Evolutionary conservation across 2,888 invertebrate species (phyloP).

Genomic region (Petrophora chlorosata): DNA sequence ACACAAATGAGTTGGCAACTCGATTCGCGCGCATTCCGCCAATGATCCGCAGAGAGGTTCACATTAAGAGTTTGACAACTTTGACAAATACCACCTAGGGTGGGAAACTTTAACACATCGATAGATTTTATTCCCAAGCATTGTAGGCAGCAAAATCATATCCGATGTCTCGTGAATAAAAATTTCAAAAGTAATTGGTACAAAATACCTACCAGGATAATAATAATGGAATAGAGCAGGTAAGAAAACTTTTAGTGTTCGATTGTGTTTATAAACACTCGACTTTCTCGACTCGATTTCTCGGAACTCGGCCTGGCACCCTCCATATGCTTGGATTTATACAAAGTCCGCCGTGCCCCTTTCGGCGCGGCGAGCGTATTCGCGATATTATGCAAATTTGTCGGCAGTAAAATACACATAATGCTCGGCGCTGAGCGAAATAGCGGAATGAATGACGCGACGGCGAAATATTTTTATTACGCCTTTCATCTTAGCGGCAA

Average conservation of each 20-base stretch:
- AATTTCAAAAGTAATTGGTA: too few species aligned
- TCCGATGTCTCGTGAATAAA: too few species aligned
- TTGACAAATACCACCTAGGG: conserved; percentile 28
- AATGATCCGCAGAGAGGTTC: conserved; percentile 34
- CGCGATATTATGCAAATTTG: conserved; percentile 41
- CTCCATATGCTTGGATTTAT: too few species aligned
- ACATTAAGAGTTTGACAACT: conserved; percentile 32
- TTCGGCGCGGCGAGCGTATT: conserved; percentile 25
- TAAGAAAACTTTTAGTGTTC: too few species aligned
- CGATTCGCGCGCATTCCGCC: conserved; percentile 38
- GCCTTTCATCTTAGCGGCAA: conserved; percentile 8
- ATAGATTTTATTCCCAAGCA: too few species aligned
- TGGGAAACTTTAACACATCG: too few species aligned
- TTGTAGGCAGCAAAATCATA: too few species aligned
- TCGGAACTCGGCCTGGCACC: too few species aligned
- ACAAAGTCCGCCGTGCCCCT: conserved; percentile 6
- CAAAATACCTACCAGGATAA: too few species aligned
- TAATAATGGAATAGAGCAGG: too few species aligned
- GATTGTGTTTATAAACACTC: too few species aligned
- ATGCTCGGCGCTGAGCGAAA: conserved; percentile 26
- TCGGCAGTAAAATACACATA: conserved; percentile 35
- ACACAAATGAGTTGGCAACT: conserved; percentile 38
- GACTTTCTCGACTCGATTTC: too few species aligned
- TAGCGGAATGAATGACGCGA: conserved; percentile 28
- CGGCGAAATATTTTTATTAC: conserved; percentile 28